A percentile compares a stretch with the other conserved stretches of the same genome.
Conservation (phyloP, 1,140 invertebrate genomes). For the Apis dorsata region DNA sequence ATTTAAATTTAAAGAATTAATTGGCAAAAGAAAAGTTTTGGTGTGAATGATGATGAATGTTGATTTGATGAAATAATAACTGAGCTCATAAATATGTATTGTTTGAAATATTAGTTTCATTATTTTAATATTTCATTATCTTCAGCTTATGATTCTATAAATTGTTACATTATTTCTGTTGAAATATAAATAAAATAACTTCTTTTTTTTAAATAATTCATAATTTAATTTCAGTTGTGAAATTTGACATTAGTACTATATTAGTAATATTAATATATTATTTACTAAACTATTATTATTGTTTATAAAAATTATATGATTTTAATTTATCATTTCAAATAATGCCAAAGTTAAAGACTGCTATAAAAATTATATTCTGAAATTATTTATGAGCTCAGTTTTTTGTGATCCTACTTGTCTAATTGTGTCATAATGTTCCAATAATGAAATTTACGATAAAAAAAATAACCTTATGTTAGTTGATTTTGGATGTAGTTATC, state of each 20-base stretch:
- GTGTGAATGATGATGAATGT: slow-evolving; percentile 47
- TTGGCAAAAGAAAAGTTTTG: slow-evolving; percentile 45
- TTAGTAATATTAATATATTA: slow-evolving; percentile 8
- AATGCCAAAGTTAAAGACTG: slow-evolving; percentile 59
- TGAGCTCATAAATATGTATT: slow-evolving; percentile 48
- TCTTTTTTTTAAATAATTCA: not conserved
- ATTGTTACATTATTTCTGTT: slow-evolving; percentile 9
- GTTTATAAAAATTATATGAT: slow-evolving; percentile 11
- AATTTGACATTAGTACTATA: not conserved
- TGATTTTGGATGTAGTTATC: slow-evolving; percentile 45
- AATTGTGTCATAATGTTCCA: slow-evolving; percentile 42
- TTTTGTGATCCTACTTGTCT: slow-evolving; percentile 24
- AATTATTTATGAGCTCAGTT: slow-evolving; percentile 50
- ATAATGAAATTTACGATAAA: slow-evolving; percentile 25
- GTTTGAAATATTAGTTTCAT: slow-evolving; percentile 37
- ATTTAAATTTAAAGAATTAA: slow-evolving; percentile 78
- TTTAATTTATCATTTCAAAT: slow-evolving; percentile 42
- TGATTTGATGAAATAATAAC: slow-evolving; percentile 47
- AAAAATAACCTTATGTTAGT: slow-evolving; percentile 8
- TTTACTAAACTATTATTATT: slow-evolving; percentile 1
- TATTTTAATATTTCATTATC: slow-evolving; percentile 1
- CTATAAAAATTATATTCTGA: slow-evolving; percentile 25
- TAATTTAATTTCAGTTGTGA: slow-evolving; percentile 14
- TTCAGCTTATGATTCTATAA: not conserved
- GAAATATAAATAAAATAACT: not conserved